Conservation (phyloP, 2,113 vertebrate species). For the Glareola pratincola region DNA sequence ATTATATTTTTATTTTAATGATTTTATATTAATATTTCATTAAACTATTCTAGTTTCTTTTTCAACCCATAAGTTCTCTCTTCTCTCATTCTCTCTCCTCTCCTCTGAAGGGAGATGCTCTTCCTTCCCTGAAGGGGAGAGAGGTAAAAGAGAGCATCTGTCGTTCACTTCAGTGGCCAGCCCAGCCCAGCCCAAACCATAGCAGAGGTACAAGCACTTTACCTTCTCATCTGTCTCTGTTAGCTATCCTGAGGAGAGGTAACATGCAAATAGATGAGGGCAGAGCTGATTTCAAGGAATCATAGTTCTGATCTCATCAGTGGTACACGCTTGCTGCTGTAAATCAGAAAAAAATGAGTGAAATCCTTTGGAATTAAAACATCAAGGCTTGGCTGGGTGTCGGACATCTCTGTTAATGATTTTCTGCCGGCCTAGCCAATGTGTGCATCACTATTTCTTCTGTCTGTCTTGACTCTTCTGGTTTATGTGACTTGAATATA, state of each 20-base stretch:
- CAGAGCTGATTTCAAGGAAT: background rate
- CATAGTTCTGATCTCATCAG: background rate
- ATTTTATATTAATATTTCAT: background rate
- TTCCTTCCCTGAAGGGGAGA: background rate
- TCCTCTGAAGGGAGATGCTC: background rate
- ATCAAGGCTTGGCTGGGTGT: background rate
- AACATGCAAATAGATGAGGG: background rate
- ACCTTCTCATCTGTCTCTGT: background rate
- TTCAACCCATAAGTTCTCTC: background rate
- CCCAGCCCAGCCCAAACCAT: background rate
- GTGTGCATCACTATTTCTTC: background rate
- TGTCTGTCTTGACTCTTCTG: background rate
- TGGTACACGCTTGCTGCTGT: accelerated
- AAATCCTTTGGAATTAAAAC: background rate
- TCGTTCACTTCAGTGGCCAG: background rate
- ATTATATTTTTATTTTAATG: background rate
- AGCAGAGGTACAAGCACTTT: background rate
- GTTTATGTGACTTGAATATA: background rate
- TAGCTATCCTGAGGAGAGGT: background rate
- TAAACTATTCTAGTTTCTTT: background rate
- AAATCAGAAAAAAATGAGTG: background rate
- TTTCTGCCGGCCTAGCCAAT: background rate
- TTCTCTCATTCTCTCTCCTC: background rate
- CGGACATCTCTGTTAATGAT: background rate
- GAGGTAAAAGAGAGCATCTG: background rate